Conservation (phyloP, 2,113 vertebrate species). For the Macrotis lagotis region DNA sequence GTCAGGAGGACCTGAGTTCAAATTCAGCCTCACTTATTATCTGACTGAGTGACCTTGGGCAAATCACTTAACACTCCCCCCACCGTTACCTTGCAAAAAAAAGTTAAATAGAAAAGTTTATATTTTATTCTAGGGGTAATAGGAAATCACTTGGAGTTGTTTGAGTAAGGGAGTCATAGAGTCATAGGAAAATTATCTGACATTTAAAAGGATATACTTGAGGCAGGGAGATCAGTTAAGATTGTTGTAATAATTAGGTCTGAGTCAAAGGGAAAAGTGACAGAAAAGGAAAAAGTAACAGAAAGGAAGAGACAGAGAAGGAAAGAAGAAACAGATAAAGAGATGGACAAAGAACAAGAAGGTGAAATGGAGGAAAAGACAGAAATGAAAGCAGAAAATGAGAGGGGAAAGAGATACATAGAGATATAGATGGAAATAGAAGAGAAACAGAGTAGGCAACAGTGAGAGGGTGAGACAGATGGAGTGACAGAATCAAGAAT, state of each 20-base stretch:
- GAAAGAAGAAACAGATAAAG: background rate
- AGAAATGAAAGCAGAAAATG: too few relatives aligned
- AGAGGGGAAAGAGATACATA: too few relatives aligned
- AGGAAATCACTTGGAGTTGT: background rate
- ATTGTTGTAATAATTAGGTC: background rate
- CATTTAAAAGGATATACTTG: background rate
- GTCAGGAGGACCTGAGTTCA: too few relatives aligned
- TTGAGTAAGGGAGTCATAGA: background rate
- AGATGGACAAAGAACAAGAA: background rate
- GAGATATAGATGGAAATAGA: too few relatives aligned
- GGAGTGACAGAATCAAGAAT: too few relatives aligned
- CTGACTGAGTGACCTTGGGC: too few relatives aligned
- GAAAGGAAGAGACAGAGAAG: background rate
- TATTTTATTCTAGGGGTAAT: background rate
- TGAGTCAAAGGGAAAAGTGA: too few relatives aligned
- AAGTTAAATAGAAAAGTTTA: background rate
- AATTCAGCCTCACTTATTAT: too few relatives aligned
- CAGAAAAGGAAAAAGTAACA: background rate
- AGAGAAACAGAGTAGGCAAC: too few relatives aligned
- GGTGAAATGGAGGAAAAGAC: background rate
- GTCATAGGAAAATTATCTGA: background rate
- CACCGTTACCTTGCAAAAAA: too few relatives aligned
- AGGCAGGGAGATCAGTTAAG: background rate
- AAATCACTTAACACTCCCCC: too few relatives aligned
- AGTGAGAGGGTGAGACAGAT: too few relatives aligned